phyloP scores from a whole-genome alignment of 2,113 vertebrate genomes.

The Myiozetetes cayanensis region DNA sequence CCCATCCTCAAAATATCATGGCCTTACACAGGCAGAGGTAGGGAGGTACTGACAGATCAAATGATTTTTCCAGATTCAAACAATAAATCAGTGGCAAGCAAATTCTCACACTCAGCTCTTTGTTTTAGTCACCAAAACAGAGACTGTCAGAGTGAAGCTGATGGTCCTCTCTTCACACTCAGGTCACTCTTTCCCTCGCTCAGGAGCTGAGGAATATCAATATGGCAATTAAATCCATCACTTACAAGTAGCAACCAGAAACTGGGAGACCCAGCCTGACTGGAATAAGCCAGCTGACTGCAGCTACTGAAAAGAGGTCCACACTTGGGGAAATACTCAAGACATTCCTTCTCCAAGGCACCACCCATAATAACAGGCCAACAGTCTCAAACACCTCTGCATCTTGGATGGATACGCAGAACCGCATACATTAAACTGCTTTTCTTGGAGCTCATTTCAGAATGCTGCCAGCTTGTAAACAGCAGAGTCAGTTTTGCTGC shows the following conservation, averaged over 20 bases:
- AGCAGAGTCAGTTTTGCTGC: slow-evolving; percentile 58
- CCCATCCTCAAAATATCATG: background rate
- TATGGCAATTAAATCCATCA: background rate
- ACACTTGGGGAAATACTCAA: background rate
- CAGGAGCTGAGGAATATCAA: background rate
- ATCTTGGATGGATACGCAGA: background rate
- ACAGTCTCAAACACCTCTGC: slow-evolving; percentile 24
- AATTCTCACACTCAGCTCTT: background rate
- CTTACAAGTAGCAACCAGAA: background rate
- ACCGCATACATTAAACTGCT: slow-evolving; percentile 5
- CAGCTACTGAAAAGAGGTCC: slow-evolving; percentile 28
- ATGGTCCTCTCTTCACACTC: background rate
- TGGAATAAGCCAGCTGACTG: slow-evolving; percentile 10
- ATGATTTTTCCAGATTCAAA: background rate
- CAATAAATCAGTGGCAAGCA: background rate
- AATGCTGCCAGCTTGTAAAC: slow-evolving; percentile 68
- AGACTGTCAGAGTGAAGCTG: background rate
- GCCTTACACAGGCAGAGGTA: background rate
- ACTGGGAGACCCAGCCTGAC: slow-evolving; percentile 12
- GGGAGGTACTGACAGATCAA: background rate
- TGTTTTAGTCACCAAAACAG: background rate
- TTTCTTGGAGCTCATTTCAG: slow-evolving; percentile 33
- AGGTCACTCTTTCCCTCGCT: background rate
- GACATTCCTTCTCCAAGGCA: slow-evolving; percentile 10
- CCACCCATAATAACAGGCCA: slow-evolving; percentile 25